Base-by-base conservation (phyloP, 2,113 vertebrate genomes). In the Ageneiosus marmoratus region DNA sequence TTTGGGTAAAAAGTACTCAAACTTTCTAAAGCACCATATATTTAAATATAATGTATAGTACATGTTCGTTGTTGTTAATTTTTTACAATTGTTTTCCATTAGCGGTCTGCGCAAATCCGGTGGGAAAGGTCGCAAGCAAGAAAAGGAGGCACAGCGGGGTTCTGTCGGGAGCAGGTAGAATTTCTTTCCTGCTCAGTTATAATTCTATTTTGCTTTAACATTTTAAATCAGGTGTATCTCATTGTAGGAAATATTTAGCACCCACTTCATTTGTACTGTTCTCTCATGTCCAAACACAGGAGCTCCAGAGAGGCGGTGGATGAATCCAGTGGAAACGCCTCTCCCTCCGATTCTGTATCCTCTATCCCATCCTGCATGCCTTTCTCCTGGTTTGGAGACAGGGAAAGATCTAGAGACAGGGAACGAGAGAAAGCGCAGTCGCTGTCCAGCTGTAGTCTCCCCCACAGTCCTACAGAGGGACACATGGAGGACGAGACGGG, bases 321-420 rank as follows among this genome's bases (percentile, higher is more conserved):
- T 7, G 93, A 94, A 50, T 92, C 92, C 0, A 82, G 87, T 76
- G 91, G 93, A 77, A 94, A 92, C 65, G 86, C 94, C 0, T 96
- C 95, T 82, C 94, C 94, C 2, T 93, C 96, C 0, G 94, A 93
- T 84, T 96, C 96, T 0, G 84, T 95, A 81, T 93, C 94, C 56
- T 95, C 96, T 55, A 93, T 94, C 86, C 96, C 96, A 51, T 96
- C 96, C 24, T 97, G 96, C 82, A 93, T 97, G 92, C 95, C 95
- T 56, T 96, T 97, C 80, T 94, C 95, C 86, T 96, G 96, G 96
- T 97, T 97, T 76, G 94, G 95, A 34, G 96, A 96, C 85, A 92
- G 92, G 84, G 95, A 95, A 75, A 92, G 93, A 79, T 95, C 90
- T 20, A 90, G 91, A n/a, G 90, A 83, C 11, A 74, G 56, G 65